These are phyloP conservation scores for Florisuga fusca DNA, from an alignment of 2,797 vertebrate species.

Conservation along the genomic window DNA sequence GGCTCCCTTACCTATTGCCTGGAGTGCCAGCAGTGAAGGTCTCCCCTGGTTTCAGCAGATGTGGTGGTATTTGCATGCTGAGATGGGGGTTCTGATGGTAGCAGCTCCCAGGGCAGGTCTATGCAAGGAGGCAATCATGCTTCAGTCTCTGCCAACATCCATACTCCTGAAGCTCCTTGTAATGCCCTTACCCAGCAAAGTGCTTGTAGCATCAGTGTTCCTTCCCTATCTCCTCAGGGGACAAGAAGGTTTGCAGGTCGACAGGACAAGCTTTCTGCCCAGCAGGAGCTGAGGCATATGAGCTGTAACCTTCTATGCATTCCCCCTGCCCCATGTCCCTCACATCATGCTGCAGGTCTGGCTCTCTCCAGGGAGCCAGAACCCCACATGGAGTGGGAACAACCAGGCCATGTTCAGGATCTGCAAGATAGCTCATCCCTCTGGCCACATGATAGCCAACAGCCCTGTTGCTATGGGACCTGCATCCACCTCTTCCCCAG, in stretches of 20 bases:
- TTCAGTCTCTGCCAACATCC: not conserved
- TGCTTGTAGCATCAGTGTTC: not conserved
- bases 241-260: not conserved
- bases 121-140: accelerated
- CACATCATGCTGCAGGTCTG: not conserved
- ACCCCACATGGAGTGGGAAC: not conserved
- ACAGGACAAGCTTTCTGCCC: not conserved
- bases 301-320: not conserved
- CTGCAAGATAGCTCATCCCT: accelerated
- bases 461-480: accelerated
- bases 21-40: not conserved
- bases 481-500: not conserved
- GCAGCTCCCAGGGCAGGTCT: not conserved
- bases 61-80: not conserved
- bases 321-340: not conserved
- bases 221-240: not conserved
- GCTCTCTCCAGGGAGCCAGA: not conserved
- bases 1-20: not conserved
- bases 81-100: not conserved
- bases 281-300: not conserved
- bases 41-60: not conserved
- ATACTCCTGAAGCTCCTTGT: not conserved
- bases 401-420: not conserved
- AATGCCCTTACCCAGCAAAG: not conserved
- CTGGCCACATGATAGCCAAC: no score